phyloP scores from a whole-genome alignment of 2,113 vertebrate species.

The Varanus komodoensis region DNA sequence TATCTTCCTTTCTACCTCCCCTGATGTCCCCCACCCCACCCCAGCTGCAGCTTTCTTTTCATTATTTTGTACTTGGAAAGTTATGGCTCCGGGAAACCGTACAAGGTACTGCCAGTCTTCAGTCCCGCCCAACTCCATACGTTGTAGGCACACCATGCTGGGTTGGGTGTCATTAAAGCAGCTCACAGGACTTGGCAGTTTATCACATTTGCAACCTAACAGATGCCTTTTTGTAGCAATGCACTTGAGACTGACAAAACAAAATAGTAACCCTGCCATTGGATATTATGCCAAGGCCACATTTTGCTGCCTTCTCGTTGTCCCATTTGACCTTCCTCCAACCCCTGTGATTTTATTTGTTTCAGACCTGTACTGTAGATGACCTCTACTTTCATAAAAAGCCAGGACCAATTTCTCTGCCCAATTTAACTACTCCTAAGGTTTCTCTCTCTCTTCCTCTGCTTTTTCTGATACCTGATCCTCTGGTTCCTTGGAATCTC shows the following conservation, averaged over 20 bases:
- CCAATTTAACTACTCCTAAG: constrained; percentile 48
- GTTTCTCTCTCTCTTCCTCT: constrained; percentile 27
- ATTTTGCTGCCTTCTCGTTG: constrained; percentile 60
- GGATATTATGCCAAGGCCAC: background rate
- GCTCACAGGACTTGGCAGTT: background rate
- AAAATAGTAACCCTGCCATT: background rate
- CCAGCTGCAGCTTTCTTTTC: no score
- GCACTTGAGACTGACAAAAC: background rate
- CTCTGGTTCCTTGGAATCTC: background rate
- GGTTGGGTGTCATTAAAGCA: background rate
- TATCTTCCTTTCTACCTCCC: no score
- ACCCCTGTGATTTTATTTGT: constrained; percentile 61
- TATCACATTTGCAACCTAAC: background rate
- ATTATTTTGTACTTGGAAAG: no score
- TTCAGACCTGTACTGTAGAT: constrained; percentile 60
- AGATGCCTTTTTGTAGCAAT: constrained; percentile 29
- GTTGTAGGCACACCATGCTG: background rate
- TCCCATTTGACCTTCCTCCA: constrained; percentile 62
- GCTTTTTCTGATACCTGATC: background rate
- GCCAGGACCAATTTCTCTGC: constrained; percentile 48
- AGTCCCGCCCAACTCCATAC: no score
- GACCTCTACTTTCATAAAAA: constrained; percentile 54
- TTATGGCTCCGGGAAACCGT: no score
- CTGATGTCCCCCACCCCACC: no score
- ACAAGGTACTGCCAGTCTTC: no score